Conservation (phyloP, 2,113 vertebrate genomes). For the Catharus minimus region DNA sequence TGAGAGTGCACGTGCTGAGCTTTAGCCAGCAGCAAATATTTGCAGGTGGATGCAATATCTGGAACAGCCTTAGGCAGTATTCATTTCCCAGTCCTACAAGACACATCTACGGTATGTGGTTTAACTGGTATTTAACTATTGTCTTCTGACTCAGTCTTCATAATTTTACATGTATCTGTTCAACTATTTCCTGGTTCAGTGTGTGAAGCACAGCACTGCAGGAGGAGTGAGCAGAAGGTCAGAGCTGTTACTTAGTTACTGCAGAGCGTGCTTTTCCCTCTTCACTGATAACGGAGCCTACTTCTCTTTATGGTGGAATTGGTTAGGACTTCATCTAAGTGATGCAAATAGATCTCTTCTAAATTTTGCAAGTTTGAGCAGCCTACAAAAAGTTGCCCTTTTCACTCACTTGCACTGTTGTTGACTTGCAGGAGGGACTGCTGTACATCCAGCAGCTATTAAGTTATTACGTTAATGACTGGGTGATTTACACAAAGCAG, state of each 20-base stretch:
- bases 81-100: conserved; percentile 17
- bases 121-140: conserved; percentile 54
- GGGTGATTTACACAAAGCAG: background rate
- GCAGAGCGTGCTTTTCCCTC: background rate
- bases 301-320: background rate
- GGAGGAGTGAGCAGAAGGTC: background rate
- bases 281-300: background rate
- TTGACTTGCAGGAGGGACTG: background rate
- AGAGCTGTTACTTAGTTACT: background rate
- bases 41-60: conserved; percentile 45
- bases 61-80: background rate
- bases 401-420: background rate
- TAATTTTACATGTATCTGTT: background rate
- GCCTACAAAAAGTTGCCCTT: background rate
- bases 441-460: background rate
- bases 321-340: background rate
- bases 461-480: background rate
- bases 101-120: background rate
- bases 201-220: background rate
- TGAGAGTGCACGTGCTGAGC: background rate
- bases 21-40: conserved; percentile 20
- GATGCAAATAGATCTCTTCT: background rate
- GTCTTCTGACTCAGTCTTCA: conserved; percentile 33
- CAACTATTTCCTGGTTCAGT: conserved; percentile 24
- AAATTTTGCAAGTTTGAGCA: background rate